Conservation (phyloP, 1,140 invertebrate genomes). For the Drosophila burlai region DNA sequence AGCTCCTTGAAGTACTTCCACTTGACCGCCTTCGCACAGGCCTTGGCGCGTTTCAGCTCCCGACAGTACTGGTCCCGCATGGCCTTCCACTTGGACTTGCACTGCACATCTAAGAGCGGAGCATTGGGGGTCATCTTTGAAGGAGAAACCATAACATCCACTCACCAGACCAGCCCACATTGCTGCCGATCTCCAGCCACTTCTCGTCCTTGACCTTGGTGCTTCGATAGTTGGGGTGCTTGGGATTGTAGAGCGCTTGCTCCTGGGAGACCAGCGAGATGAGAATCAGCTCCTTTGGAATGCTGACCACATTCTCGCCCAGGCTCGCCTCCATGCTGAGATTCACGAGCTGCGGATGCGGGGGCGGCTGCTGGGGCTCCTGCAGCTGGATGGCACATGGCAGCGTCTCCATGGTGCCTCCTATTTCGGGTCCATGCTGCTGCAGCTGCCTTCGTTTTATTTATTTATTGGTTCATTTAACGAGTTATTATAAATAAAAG, state of each 20-base stretch:
- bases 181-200: conserved; percentile 73
- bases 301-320: conserved; percentile 56
- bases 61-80: conserved; percentile 82
- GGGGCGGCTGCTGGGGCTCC: conserved; percentile 53
- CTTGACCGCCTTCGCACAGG: conserved; percentile 71
- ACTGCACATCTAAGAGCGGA: conserved; percentile 54
- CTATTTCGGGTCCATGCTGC: conserved; percentile 37
- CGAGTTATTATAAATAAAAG: conserved; percentile 47
- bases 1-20: conserved; percentile 84
- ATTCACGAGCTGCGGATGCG: conserved; percentile 53
- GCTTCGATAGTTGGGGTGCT: conserved; percentile 76
- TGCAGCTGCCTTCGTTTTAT: conserved; percentile 10
- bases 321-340: conserved; percentile 52
- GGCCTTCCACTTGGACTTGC: conserved; percentile 82
- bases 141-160: background rate
- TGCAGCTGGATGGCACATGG: conserved; percentile 55
- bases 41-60: conserved; percentile 76
- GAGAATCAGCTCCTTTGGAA: conserved; percentile 74
- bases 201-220: conserved; percentile 76
- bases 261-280: conserved; percentile 76
- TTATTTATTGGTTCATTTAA: conserved; percentile 28
- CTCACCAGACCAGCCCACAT: conserved; percentile 77
- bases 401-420: conserved; percentile 56
- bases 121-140: background rate
- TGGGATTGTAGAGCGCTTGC: conserved; percentile 78